These are phyloP conservation scores for Leptinotarsa haldemani DNA, from an alignment of 2,888 invertebrate species.

Conservation along the genomic window DNA sequence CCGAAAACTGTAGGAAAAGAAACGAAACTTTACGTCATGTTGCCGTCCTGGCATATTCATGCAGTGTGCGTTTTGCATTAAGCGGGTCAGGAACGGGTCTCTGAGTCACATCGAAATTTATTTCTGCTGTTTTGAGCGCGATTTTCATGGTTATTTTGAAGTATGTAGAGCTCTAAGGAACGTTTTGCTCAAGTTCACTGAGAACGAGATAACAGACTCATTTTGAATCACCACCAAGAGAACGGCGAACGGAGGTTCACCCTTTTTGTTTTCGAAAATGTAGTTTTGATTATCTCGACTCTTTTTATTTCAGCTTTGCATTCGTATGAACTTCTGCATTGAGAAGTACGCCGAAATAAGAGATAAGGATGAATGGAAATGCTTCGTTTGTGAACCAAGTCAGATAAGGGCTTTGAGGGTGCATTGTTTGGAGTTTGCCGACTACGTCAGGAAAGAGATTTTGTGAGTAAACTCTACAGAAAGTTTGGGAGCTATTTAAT, in stretches of 20 bases:
- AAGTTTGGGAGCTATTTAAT: no score
- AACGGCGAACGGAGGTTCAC: no score
- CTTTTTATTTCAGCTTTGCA: constrained; percentile 73
- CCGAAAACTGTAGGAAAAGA: no score
- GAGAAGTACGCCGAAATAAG: constrained; percentile 77
- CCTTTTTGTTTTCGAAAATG: no score
- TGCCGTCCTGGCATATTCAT: no score
- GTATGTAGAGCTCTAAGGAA: no score
- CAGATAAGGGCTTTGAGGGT: constrained; percentile 76
- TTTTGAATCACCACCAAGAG: no score
- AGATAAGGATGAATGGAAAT: constrained; percentile 83
- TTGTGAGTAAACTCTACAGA: constrained; percentile 62
- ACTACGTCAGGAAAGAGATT: constrained; percentile 74
- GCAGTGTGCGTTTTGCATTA: no score
- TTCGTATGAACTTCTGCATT: constrained; percentile 76
- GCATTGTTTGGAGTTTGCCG: constrained; percentile 77
- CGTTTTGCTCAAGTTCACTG: no score
- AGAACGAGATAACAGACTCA: no score
- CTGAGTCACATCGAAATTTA: not conserved
- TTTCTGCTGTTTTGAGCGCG: not conserved
- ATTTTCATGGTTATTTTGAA: not conserved
- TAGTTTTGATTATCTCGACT: not conserved
- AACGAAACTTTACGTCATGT: no score
- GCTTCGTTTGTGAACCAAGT: constrained; percentile 78
- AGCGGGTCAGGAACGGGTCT: not conserved